Base-by-base conservation (phyloP, 1,140 invertebrate species). In the Pantala flavescens region DNA sequence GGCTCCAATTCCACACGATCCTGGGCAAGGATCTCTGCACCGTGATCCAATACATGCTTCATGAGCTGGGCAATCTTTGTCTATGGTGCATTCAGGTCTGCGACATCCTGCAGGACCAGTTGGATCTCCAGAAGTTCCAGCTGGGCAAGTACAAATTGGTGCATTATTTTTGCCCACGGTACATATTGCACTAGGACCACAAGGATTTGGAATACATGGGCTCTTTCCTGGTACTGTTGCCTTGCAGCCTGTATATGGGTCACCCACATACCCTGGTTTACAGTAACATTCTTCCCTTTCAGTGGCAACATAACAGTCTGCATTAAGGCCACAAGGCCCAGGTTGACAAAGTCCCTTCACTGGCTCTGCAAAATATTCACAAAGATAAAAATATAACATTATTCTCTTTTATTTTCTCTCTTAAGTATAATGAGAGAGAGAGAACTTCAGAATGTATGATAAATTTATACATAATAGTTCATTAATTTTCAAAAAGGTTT, bases 1-100 rank as follows among this genome's bases (percentile, higher is more conserved):
- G 5, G 90, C 89, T 77, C 90, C 88, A 16, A 90, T 80, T 19
- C 92, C 93, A 82, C 93, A 95, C 70, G 89, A 87, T 55, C 92
- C 91, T 0, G 90, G 87, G 79, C 93, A 95, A 49, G 93, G 92
- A 82, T 94, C 89, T 75, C 87, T 85, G 79, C 93, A 95, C 78
- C 86, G 86, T 77, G 89, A 89, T 21, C 89, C 89, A 78, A 94
- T 90, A 78, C 93, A 95, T 43, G 91, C 90, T 82, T 88, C 86
- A 74, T 86, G 84, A n/a, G 82, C 77, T 23, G 86, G 81, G 80
- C 93, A 95, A 79, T 93, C 91, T 71, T 87, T 86, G 80, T 93
- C 89, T n/a, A 88, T 83, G 76, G 88, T 86, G 82, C 92, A 94
- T 84, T 93, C 91, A 74, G 89, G 88, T 21, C 89, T 88, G 79